phyloP scores from a whole-genome alignment of 2,113 vertebrate species.

The Vulpes vulpes region DNA sequence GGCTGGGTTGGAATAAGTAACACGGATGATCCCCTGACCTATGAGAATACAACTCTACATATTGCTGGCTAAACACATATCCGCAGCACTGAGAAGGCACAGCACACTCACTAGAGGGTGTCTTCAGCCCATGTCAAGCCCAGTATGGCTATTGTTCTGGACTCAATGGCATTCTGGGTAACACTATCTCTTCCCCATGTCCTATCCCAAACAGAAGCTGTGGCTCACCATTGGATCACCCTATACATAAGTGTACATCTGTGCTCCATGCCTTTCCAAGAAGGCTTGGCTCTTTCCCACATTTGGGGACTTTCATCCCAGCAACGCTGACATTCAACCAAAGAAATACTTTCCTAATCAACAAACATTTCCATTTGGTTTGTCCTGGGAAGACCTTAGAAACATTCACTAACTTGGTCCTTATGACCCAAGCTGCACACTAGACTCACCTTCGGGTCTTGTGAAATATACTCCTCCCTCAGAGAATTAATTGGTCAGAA shows the following conservation, averaged over 20 bases:
- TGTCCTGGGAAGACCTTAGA: constrained; percentile 31
- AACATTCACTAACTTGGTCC: background rate
- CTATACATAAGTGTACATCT: constrained; percentile 4
- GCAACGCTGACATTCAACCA: constrained; percentile 4
- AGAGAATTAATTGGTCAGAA: background rate
- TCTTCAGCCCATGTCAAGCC: background rate
- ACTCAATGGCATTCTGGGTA: background rate
- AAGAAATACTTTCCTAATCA: constrained; percentile 29
- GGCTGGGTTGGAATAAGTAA: background rate
- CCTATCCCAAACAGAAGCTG: background rate
- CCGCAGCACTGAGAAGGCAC: background rate
- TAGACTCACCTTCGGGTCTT: background rate
- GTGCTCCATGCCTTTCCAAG: constrained; percentile 29
- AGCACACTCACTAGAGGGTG: background rate
- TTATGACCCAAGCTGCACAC: background rate
- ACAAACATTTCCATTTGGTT: constrained; percentile 47
- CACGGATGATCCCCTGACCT: background rate
- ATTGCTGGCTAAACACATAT: background rate
- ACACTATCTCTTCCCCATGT: background rate
- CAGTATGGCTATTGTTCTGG: background rate
- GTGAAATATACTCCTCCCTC: background rate
- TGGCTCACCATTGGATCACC: background rate
- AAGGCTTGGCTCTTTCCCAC: constrained; percentile 42
- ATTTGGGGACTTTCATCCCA: constrained; percentile 32
- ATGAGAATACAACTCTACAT: background rate